Evolutionary conservation across 1,140 invertebrate genomes (phyloP).

Genomic region (Oedothorax gibbosus): DNA sequence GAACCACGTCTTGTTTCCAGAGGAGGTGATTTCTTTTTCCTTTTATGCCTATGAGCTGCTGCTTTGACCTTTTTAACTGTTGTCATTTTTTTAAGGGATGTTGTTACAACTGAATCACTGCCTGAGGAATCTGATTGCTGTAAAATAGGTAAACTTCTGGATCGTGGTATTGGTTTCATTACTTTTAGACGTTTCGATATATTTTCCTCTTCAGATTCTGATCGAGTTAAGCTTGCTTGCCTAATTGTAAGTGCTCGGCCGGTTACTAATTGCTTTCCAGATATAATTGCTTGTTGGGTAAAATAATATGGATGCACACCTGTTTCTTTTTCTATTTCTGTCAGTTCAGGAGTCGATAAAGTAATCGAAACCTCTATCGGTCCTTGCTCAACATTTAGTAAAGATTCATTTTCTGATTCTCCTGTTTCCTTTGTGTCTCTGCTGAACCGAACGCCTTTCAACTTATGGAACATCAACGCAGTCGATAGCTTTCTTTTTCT

Average conservation of each 20-base stretch:
- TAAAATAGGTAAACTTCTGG: constrained; percentile 43
- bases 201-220: constrained; percentile 40
- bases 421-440: constrained; percentile 38
- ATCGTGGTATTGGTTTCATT: not conserved
- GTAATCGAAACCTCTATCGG: constrained; percentile 48
- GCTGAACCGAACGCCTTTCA: constrained; percentile 52
- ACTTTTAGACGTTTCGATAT: constrained; percentile 1
- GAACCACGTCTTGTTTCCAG: not conserved
- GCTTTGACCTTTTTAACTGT: constrained; percentile 16
- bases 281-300: constrained; percentile 39
- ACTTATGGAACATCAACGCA: constrained; percentile 31
- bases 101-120: constrained; percentile 32
- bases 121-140: not conserved
- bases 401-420: constrained; percentile 5
- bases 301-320: constrained; percentile 55
- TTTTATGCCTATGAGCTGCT: not conserved
- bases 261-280: constrained; percentile 17
- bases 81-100: constrained; percentile 19
- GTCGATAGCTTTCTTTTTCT: constrained; percentile 38
- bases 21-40: constrained; percentile 23
- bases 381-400: constrained; percentile 19
- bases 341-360: constrained; percentile 52
- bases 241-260: constrained; percentile 10
- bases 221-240: constrained; percentile 10
- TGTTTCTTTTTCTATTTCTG: constrained; percentile 45